Evolutionary conservation across 2,113 vertebrate genomes (phyloP).

Genomic region (Tupaia chinensis): DNA sequence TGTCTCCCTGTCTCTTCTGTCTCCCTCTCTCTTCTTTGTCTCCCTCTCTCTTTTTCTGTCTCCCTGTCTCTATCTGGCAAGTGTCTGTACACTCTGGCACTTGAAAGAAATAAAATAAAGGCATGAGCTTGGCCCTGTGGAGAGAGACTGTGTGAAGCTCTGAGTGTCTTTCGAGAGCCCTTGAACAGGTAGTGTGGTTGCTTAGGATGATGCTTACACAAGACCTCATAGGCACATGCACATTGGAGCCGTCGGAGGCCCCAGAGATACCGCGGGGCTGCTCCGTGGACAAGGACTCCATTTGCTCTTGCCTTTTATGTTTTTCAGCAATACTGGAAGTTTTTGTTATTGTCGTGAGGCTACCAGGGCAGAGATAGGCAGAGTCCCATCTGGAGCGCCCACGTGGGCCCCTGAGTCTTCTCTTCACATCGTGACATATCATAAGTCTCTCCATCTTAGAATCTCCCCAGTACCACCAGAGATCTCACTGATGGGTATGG

Average conservation of each 20-base stretch:
- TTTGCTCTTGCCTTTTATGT: not conserved
- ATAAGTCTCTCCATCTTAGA: not conserved
- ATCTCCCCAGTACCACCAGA: not conserved
- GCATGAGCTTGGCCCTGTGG: too few species aligned
- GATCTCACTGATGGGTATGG: not conserved
- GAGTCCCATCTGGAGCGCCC: not conserved
- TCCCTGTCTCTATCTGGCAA: too few species aligned
- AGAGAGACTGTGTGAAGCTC: too few species aligned
- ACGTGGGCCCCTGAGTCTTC: not conserved
- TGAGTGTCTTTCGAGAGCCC: too few species aligned
- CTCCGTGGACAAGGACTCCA: too few species aligned
- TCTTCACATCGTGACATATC: not conserved
- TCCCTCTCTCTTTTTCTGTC: too few species aligned
- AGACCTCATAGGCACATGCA: conserved; percentile 35
- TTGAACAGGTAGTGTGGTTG: too few species aligned
- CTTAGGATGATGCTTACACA: conserved; percentile 7
- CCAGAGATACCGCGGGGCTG: conserved; percentile 18
- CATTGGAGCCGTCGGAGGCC: conserved; percentile 59
- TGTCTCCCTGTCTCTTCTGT: too few species aligned
- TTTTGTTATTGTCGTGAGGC: not conserved
- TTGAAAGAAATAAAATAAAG: too few species aligned
- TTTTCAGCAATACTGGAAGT: not conserved
- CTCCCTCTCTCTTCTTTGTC: too few species aligned
- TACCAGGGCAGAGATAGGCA: not conserved
- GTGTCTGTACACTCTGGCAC: too few species aligned